Conservation (phyloP, 2,113 vertebrate species). For the Siniperca knerii region DNA sequence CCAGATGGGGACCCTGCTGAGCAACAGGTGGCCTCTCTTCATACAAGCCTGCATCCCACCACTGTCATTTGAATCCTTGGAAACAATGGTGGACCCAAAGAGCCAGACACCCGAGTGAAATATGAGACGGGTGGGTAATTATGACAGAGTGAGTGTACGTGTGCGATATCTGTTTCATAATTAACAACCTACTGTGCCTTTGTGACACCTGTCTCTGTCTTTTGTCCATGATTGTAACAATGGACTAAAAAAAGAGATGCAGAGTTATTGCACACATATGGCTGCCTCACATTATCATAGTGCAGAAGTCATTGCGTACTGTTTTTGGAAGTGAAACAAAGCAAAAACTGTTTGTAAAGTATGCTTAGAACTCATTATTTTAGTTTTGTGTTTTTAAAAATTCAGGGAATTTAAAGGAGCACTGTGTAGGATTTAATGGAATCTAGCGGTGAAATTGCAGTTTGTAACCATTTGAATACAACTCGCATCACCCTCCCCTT, state of each 20-base stretch:
- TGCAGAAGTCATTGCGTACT: not conserved
- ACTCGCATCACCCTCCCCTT: too few species aligned
- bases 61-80: conserved; percentile 66
- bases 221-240: conserved; percentile 50
- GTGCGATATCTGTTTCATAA: conserved; percentile 67
- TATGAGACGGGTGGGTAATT: conserved; percentile 56
- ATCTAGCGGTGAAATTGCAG: too few species aligned
- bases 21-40: conserved; percentile 82
- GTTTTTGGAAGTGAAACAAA: not conserved
- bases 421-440: too few species aligned
- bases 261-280: not conserved
- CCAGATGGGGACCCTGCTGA: conserved; percentile 77
- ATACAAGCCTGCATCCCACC: conserved; percentile 71
- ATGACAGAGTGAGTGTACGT: conserved; percentile 45
- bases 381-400: not conserved
- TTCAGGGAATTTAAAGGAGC: not conserved
- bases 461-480: too few species aligned
- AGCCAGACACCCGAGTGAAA: conserved; percentile 48
- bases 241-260: conserved; percentile 20
- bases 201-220: conserved; percentile 64
- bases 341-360: not conserved
- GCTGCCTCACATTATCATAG: not conserved
- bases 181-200: conserved; percentile 62
- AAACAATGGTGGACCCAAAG: conserved; percentile 64
- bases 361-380: not conserved